These are phyloP conservation scores for Meliscaeva auricollis DNA, from an alignment of 2,888 invertebrate genomes.

Conservation along the genomic window DNA sequence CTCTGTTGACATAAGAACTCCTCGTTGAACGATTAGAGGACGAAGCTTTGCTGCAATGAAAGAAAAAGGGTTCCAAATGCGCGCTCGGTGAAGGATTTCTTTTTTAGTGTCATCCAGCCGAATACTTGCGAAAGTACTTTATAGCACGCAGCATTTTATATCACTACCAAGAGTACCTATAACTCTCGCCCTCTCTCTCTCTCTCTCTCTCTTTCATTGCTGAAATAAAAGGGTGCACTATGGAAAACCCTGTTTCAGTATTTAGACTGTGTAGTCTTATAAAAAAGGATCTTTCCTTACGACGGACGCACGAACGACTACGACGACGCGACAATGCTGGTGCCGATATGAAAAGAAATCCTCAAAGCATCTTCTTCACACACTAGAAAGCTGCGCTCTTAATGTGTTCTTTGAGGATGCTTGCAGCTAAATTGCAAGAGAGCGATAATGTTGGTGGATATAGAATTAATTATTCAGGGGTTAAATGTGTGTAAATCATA, in stretches of 20 bases:
- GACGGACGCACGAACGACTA: no score
- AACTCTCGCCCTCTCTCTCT: no score
- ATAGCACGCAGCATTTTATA: conserved; percentile 57
- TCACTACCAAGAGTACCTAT: no score
- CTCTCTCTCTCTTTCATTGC: background rate
- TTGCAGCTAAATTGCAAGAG: conserved; percentile 70
- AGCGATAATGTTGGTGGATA: conserved; percentile 74
- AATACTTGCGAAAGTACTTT: conserved; percentile 29
- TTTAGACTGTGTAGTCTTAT: conserved; percentile 37
- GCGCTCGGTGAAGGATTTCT: background rate
- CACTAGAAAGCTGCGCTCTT: conserved; percentile 33
- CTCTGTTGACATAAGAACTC: conserved; percentile 39
- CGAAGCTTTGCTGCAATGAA: conserved; percentile 18
- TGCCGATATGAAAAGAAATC: conserved; percentile 33
- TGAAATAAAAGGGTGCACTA: conserved; percentile 15
- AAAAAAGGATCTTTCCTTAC: background rate
- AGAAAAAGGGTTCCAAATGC: conserved; percentile 16
- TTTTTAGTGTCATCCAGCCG: conserved; percentile 31
- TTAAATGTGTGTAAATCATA: conserved; percentile 76
- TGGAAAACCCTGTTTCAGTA: conserved; percentile 24
- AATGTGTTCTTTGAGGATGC: conserved; percentile 57
- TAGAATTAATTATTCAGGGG: conserved; percentile 77
- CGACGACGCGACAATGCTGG: background rate
- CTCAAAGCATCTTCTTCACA: conserved; percentile 35
- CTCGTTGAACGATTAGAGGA: conserved; percentile 33